Evolutionary conservation across 2,888 invertebrate genomes (phyloP).

Genomic region (Tolmerus cingulatus): DNA sequence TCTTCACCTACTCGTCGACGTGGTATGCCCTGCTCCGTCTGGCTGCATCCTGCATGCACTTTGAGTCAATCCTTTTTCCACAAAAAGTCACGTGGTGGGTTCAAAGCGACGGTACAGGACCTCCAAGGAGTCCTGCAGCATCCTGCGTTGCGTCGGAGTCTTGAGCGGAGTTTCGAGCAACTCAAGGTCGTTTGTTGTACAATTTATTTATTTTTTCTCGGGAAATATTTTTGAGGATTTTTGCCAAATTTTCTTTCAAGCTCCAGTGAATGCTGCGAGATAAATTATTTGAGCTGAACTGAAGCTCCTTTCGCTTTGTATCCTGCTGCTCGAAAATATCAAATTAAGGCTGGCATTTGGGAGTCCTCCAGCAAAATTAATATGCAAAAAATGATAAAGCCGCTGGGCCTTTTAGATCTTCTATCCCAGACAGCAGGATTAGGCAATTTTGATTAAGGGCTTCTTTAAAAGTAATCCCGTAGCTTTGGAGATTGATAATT

Average conservation of each 20-base stretch:
- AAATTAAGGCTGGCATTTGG: background rate
- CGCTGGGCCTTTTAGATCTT: background rate
- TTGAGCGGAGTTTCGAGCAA: background rate
- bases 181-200: background rate
- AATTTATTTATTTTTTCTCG: background rate
- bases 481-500: background rate
- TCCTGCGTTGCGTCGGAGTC: background rate
- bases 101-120: background rate
- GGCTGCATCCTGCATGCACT: background rate
- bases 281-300: background rate
- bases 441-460: background rate
- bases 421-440: background rate
- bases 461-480: background rate
- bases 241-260: background rate
- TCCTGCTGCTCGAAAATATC: background rate
- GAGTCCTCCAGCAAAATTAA: background rate
- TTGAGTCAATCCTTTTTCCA: background rate
- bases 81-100: background rate
- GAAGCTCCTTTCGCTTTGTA: background rate
- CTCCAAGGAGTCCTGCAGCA: too few relatives aligned
- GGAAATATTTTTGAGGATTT: background rate
- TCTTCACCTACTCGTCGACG: background rate
- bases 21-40: background rate
- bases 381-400: background rate
- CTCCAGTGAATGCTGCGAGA: background rate